These are phyloP conservation scores for Hypercompe scribonia DNA, from an alignment of 2,888 invertebrate genomes.

Conservation along the genomic window DNA sequence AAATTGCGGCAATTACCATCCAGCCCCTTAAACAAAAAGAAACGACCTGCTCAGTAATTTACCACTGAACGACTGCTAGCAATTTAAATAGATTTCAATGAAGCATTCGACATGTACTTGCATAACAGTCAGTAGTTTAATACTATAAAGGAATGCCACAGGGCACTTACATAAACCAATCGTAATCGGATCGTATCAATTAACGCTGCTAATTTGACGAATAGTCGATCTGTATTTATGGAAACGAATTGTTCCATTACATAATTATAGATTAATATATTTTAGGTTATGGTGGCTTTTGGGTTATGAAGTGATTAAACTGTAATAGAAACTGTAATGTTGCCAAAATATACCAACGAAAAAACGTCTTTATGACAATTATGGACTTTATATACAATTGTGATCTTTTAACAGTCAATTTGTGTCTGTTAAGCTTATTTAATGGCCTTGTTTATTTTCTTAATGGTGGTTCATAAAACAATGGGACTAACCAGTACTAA, in stretches of 20 bases:
- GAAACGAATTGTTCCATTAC: slow-evolving; percentile 29
- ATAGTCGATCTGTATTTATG: slow-evolving; percentile 26
- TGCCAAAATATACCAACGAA: background rate
- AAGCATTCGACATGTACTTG: slow-evolving; percentile 25
- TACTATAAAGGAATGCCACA: slow-evolving; percentile 22
- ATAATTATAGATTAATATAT: slow-evolving; percentile 18
- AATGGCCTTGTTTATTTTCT: background rate
- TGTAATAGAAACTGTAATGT: background rate
- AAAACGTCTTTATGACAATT: background rate
- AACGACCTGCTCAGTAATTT: slow-evolving; percentile 22
- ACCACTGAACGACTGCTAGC: slow-evolving; percentile 7
- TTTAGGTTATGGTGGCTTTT: background rate
- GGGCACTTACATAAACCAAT: slow-evolving; percentile 40
- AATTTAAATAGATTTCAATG: slow-evolving; percentile 18
- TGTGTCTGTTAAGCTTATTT: background rate
- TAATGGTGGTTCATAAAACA: background rate
- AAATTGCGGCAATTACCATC: slow-evolving; percentile 13
- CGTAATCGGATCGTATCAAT: slow-evolving; percentile 41
- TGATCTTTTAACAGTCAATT: background rate
- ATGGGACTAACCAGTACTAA: background rate
- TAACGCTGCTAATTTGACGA: slow-evolving; percentile 24
- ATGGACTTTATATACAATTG: background rate
- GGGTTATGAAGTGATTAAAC: background rate
- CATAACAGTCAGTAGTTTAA: slow-evolving; percentile 15
- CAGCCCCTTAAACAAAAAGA: slow-evolving; percentile 17